These are phyloP conservation scores for Zosterops japonicus DNA, from an alignment of 2,113 vertebrate genomes.

Conservation along the genomic window DNA sequence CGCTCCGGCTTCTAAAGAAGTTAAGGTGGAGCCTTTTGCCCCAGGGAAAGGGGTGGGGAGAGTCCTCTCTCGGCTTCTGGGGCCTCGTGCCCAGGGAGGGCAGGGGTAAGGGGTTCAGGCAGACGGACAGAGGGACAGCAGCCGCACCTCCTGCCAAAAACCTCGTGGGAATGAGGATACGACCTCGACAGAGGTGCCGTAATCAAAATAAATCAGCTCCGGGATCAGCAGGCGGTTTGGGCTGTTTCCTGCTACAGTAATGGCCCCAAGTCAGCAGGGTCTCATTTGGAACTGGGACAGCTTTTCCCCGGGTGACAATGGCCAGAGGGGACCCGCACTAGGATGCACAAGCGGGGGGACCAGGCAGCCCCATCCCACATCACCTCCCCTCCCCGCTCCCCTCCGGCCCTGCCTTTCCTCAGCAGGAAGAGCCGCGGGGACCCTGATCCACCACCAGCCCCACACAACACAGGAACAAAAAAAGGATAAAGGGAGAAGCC, in stretches of 20 bases:
- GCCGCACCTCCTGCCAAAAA: background rate
- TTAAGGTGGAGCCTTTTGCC: background rate
- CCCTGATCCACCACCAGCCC: background rate
- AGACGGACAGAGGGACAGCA: background rate
- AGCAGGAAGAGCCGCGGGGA: background rate
- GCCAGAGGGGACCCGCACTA: background rate
- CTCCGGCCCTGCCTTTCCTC: background rate
- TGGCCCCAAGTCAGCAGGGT: background rate
- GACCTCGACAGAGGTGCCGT: background rate
- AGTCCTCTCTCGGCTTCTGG: background rate
- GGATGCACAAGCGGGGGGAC: background rate
- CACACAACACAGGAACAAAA: background rate
- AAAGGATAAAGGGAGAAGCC: slow-evolving; percentile 14
- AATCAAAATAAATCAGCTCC: background rate
- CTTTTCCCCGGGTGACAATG: background rate
- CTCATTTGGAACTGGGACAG: background rate
- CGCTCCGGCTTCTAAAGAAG: background rate
- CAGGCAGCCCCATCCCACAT: background rate
- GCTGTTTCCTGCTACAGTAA: background rate
- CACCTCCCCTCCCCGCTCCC: background rate
- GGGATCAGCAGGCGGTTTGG: background rate
- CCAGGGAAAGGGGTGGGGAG: background rate
- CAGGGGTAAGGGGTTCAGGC: background rate
- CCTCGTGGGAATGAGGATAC: background rate
- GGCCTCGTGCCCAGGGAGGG: background rate